Evolutionary conservation across 1,140 invertebrate species (phyloP).

Genomic region (Musca vetustissima): DNA sequence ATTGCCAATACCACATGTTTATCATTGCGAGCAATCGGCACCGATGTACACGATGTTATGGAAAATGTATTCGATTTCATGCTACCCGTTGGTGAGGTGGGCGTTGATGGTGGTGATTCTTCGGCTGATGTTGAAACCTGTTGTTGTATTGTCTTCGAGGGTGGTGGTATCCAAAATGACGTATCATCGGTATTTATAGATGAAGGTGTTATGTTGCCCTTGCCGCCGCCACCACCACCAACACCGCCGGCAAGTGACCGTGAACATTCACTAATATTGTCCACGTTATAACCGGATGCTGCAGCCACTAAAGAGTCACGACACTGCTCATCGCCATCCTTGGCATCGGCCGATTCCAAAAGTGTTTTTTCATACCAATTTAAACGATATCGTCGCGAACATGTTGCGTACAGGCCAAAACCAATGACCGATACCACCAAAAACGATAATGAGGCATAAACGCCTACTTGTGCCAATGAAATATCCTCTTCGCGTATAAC

Average conservation of each 20-base stretch:
- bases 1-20: slow-evolving; percentile 61
- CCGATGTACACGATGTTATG: slow-evolving; percentile 45
- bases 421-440: slow-evolving; percentile 52
- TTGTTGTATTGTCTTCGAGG: slow-evolving; percentile 37
- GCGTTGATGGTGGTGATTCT: slow-evolving; percentile 57
- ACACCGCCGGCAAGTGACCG: slow-evolving; percentile 38
- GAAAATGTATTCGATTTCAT: slow-evolving; percentile 52
- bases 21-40: slow-evolving; percentile 58
- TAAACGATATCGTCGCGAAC: slow-evolving; percentile 57
- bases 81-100: slow-evolving; percentile 55
- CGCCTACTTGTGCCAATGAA: slow-evolving; percentile 49
- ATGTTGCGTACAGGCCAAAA: slow-evolving; percentile 56
- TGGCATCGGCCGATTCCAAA: slow-evolving; percentile 56
- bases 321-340: slow-evolving; percentile 52
- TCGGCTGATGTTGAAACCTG: slow-evolving; percentile 45
- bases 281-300: slow-evolving; percentile 48
- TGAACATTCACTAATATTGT: slow-evolving; percentile 51
- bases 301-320: slow-evolving; percentile 56
- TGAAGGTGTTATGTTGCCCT: slow-evolving; percentile 51
- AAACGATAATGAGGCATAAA: slow-evolving; percentile 52
- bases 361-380: slow-evolving; percentile 62
- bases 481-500: slow-evolving; percentile 52
- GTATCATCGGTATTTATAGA: slow-evolving; percentile 51
- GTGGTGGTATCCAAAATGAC: slow-evolving; percentile 58
- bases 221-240: slow-evolving; percentile 6